Base-by-base conservation (phyloP, 2,113 vertebrate genomes). In the Callipepla squamata region DNA sequence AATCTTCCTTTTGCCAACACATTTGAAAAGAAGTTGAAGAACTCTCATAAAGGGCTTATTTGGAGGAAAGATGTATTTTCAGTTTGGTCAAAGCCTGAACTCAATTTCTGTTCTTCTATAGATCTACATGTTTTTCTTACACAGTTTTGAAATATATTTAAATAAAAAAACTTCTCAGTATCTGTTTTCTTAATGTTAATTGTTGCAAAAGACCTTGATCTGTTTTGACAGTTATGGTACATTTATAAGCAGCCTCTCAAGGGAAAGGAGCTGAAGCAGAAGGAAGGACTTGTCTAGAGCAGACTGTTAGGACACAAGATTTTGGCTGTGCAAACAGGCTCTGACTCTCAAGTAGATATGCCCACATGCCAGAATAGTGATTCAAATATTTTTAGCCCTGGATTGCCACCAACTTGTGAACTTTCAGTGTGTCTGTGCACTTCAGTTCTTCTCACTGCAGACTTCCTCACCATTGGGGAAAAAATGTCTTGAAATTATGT, bases 311-410 rank as follows among this genome's bases (percentile, higher is more conserved):
- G 59, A 68, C 62, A 63, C 0, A 4, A 51, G 55, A 2, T 79
- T 92, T 84, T 73, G 84, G 57, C 75, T 83, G 28, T 53, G 26
- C 47, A 86, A 83, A 57, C 36, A 72, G 34, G 34, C 61, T 90
- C 57, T 78, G 83, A 84, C 45, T 92, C 82, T 81, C 66, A 75
- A 73, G 40, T 28, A 90, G 77, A 44, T 73, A 53, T 30, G 45
- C 57, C 40, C 44, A 57, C 63, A 74, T 79, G 51, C 50, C 83
- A 84, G 15, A 80, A 69, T 32, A 69, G 36, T 59, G 76, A 81
- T 94, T 90, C 69, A 76, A 86, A 62, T 80, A 88, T 70, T 91
- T 94, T 90, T 65, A 61, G 40, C 69, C 79, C 79, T 77, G 94
- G 80, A 74, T 86, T 88, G 55, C 50, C 86, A 85, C 50, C 84